Conservation (phyloP, 2,797 vertebrate species). For the Spea hammondii region DNA sequence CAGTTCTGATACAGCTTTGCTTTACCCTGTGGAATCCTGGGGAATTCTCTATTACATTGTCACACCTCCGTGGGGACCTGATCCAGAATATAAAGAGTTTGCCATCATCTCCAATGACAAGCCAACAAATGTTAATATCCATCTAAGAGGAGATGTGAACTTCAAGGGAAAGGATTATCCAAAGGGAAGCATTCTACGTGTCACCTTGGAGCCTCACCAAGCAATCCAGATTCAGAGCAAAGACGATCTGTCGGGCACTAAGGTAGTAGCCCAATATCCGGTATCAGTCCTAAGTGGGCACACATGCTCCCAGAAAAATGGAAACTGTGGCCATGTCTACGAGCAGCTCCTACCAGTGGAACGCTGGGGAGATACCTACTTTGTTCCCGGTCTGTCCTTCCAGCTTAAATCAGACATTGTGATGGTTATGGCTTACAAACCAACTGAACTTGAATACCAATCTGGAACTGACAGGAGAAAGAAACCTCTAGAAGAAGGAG, state of each 20-base stretch:
- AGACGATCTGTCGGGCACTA: conserved; percentile 64
- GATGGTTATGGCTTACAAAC: conserved; percentile 68
- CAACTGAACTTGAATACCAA: conserved; percentile 58
- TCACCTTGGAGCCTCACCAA: conserved; percentile 67
- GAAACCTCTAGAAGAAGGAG: background rate
- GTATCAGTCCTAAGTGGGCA: conserved; percentile 72
- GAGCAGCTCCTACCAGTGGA: conserved; percentile 74
- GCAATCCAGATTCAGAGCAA: conserved; percentile 70
- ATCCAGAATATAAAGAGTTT: conserved; percentile 63
- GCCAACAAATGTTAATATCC: conserved; percentile 60
- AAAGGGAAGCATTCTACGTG: conserved; percentile 43
- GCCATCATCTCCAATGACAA: conserved; percentile 67
- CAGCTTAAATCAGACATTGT: conserved; percentile 63
- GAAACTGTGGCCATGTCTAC: conserved; percentile 71
- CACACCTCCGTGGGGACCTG: conserved; percentile 57
- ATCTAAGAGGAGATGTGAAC: conserved; percentile 39
- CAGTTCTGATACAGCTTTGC: conserved; percentile 64
- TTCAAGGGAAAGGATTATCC: conserved; percentile 57
- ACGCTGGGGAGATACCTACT: conserved; percentile 70
- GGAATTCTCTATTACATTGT: conserved; percentile 72
- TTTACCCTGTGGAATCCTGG: conserved; percentile 66
- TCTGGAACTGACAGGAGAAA: background rate
- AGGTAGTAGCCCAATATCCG: conserved; percentile 62
- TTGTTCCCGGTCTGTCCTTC: conserved; percentile 64
- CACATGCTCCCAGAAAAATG: conserved; percentile 65